phyloP scores from a whole-genome alignment of 2,113 vertebrate species.

The Mobula birostris region DNA sequence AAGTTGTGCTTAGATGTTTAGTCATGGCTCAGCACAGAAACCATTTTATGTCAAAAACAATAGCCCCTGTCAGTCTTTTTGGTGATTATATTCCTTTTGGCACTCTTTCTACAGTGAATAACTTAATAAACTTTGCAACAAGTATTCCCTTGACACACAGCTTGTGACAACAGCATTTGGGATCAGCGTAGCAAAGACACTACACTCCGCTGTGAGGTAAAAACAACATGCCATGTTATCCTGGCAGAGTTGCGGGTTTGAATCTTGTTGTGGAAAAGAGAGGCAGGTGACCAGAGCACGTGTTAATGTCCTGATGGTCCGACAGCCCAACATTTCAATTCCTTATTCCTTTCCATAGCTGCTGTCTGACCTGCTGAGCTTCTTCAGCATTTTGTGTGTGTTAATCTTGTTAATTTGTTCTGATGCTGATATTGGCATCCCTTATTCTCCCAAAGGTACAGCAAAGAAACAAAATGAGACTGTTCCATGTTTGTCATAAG shows the following conservation, averaged over 20 bases:
- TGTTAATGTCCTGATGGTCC: background rate
- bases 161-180: background rate
- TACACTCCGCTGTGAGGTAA: background rate
- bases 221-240: background rate
- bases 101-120: background rate
- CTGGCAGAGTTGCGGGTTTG: background rate
- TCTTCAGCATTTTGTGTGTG: too few species aligned
- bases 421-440: background rate
- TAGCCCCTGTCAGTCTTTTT: background rate
- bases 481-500: background rate
- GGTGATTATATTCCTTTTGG: background rate
- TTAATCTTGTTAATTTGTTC: too few species aligned
- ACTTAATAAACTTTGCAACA: background rate
- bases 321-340: too few species aligned
- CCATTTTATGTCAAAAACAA: background rate
- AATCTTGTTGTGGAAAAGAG: background rate
- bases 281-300: background rate
- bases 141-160: background rate
- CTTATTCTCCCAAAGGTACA: background rate
- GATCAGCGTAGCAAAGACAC: background rate
- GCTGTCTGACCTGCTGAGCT: background rate
- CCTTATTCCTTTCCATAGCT: too few species aligned
- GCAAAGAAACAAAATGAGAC: background rate
- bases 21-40: background rate
- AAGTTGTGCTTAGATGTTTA: background rate